Base-by-base conservation (phyloP, 2,888 invertebrate species). In the Lasioglossum morio region DNA sequence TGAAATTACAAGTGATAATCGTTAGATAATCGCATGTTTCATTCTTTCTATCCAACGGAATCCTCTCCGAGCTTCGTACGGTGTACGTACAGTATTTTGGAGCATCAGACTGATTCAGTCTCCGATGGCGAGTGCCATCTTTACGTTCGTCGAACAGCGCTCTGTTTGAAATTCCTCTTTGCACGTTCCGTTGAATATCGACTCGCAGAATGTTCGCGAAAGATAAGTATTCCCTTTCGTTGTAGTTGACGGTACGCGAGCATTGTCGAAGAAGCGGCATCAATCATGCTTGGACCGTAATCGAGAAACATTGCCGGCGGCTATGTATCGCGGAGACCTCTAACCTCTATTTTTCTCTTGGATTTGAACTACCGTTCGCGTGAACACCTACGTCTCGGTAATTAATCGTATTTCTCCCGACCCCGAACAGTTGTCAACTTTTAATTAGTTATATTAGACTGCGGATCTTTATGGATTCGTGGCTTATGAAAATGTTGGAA, bases 101-200 rank as follows among this genome's bases (percentile, higher is more conserved):
- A 16, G 27, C 30, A 85, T 60, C 48, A n/a, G n/a, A n/a, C n/a
- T n/a, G n/a, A n/a, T n/a, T n/a, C n/a, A 79, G 40, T 70, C 27
- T 30, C 14, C 73, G 63, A 79, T 82, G 27, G 34, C 37, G 79
- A 86, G 82, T 74, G 87, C 82, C 86, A 86, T 86, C 87, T 86
- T 86, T 82, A 82, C 8, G 19, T 57, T 40, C 23, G 23, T 60
- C 10, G 72, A 69, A 72, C 30, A 84, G 83, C 86, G 86, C 82
- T 74, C 53, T 2, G 34, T 86, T 86, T 79, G 73, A 86, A 43
- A 86, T 69, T 53, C 0, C 5, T 5, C 8, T n/a, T 43, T 27
- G 4, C 30, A 4, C 23, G 14, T 53, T 34, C n/a, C 12, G 7
- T 70, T 53, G 7, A 53, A 43, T 27, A 34, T 46, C 16, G 23